These are phyloP conservation scores for Nasonia giraulti DNA, from an alignment of 1,140 invertebrate genomes.

Conservation along the genomic window DNA sequence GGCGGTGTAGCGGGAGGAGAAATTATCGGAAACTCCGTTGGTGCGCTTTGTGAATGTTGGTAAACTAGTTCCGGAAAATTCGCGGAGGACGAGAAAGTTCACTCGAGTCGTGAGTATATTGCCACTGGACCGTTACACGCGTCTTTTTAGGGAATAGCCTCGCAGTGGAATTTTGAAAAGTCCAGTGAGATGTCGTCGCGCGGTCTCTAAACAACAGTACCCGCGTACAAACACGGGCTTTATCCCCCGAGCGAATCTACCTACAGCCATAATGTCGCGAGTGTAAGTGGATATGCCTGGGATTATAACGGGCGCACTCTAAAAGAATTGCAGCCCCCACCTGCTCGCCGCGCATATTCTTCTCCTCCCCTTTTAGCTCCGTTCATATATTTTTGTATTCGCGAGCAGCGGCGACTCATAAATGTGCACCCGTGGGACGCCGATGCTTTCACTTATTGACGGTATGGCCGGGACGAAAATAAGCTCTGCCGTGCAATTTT, in stretches of 20 bases:
- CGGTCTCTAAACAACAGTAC: background rate
- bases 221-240: constrained; percentile 10
- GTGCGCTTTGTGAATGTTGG: no score
- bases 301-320: constrained; percentile 54
- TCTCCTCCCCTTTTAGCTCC: background rate
- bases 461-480: no score
- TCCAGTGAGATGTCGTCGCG: no score
- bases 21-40: no score
- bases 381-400: constrained; percentile 1
- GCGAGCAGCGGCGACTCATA: background rate
- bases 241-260: constrained; percentile 60
- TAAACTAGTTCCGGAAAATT: no score
- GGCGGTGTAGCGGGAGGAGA: no score
- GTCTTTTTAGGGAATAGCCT: no score
- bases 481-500: no score
- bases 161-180: background rate
- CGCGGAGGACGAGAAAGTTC: no score
- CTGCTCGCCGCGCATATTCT: background rate
- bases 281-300: constrained; percentile 69
- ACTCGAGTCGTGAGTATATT: no score
- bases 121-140: no score
- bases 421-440: background rate
- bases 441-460: no score
- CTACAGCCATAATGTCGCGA: constrained; percentile 61
- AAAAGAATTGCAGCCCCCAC: constrained; percentile 53